Evolutionary conservation across 2,888 invertebrate species (phyloP).

Genomic region (Harpalus rubripes): DNA sequence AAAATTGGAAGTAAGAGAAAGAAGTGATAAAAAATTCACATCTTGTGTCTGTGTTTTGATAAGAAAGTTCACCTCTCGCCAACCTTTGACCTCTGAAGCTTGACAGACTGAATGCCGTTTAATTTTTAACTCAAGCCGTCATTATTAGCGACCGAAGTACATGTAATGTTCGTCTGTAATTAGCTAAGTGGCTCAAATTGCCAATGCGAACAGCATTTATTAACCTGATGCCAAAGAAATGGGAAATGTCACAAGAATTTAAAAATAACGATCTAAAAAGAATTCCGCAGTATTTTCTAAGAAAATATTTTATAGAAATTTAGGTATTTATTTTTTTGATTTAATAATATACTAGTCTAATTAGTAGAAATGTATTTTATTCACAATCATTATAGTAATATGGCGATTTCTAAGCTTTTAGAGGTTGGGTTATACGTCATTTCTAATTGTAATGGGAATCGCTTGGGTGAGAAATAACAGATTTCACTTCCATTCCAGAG

Average conservation of each 20-base stretch:
- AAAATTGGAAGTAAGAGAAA: neutral
- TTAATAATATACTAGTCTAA: no score
- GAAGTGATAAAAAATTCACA: neutral
- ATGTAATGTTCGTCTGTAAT: conserved; percentile 25
- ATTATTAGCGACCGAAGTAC: conserved; percentile 14
- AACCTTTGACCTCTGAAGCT: conserved; percentile 9
- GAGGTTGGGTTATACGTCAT: neutral
- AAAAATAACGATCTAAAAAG: no score
- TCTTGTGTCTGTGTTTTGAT: neutral
- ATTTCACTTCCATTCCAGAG: no score
- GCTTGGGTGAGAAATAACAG: no score
- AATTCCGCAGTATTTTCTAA: no score
- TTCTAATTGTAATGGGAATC: neutral
- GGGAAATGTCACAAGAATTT: neutral
- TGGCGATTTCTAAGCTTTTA: neutral
- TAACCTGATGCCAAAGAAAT: neutral
- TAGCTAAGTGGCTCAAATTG: conserved; percentile 23
- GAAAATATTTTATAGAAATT: no score
- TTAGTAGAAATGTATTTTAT: neutral
- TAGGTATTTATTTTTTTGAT: no score
- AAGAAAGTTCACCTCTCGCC: neutral
- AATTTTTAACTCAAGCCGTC: conserved; percentile 32
- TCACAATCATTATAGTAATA: neutral
- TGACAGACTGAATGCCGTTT: conserved; percentile 44
- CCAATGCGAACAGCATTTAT: neutral